Base-by-base conservation (phyloP, 2,888 invertebrate species). In the Melinaea marsaeus region DNA sequence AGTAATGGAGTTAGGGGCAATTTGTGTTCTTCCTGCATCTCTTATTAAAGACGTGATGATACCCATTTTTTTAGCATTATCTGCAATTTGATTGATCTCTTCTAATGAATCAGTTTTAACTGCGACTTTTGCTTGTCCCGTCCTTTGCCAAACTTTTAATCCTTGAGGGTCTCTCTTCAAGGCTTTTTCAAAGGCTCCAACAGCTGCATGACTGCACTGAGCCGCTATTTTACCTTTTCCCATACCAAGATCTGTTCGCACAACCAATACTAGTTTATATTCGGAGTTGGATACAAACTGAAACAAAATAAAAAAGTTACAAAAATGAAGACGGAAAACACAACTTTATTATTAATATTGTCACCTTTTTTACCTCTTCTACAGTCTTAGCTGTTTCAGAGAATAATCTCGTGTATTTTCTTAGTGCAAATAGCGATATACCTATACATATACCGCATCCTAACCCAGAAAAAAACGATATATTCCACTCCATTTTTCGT, bases 21-120 rank as follows among this genome's bases (percentile, higher is more conserved):
- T 95, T 88, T 99, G 98, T 5, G 98, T 99, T 71, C 96, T 94
- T 2, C 99, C 99, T 4, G 98, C 98, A 88, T 99, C 98, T 69
- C 94, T 91, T 66, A 99, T 94, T 37, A 97, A 79, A 67, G 95
- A 94, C 11, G 94, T 93, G 47, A 95, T 88, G 0, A 98, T 86
- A 42, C 95, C 95, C 65, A 92, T 79, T 42, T 92, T 87, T 72
- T 92, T 93, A 0, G 98, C 98, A 67, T 93, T 90, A 60, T 92
- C 92, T 51, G 93, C 92, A 60, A 98, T 88, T 68, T 93, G 89
- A 70, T 94, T 84, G 71, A 98, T 86, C 75, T 94, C 94, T 58
- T 92, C 91, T 81, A 97, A 95, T 35, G 93, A 94, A 46, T 97
- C 96, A 22, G 94, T 92, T 86, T 95, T 95, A 0, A 98, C 88